phyloP scores from a whole-genome alignment of 1,140 invertebrate species.

The Pararge aegeria region DNA sequence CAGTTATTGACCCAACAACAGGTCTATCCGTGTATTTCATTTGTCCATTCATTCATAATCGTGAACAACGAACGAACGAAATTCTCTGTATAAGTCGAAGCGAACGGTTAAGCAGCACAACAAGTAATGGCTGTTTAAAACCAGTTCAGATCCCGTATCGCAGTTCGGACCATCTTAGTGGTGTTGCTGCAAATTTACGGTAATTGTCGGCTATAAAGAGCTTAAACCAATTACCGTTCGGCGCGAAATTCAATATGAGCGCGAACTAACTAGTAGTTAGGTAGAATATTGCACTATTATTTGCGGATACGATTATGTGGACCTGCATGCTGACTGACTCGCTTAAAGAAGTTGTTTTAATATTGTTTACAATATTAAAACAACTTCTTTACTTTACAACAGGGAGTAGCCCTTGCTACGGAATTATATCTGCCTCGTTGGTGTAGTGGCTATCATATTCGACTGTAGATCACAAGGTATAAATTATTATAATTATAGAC shows the following conservation, averaged over 20 bases:
- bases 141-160: constrained; percentile 11
- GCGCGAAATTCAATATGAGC: constrained; percentile 16
- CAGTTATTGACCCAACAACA: no score
- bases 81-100: not conserved
- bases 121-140: constrained; percentile 17
- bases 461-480: no score
- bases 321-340: no score
- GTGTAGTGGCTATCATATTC: no score
- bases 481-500: no score
- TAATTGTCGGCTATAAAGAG: constrained; percentile 22
- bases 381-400: no score
- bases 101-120: constrained; percentile 1
- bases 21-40: no score
- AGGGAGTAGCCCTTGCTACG: no score
- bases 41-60: no score
- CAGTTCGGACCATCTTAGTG: constrained; percentile 19
- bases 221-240: constrained; percentile 24
- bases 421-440: no score
- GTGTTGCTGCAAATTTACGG: constrained; percentile 21
- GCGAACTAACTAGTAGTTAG: not conserved
- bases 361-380: no score
- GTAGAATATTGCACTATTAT: not conserved
- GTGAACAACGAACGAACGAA: not conserved
- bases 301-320: not conserved
- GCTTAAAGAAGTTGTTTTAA: no score